Percentiles rank a stretch among this genome's conserved stretches.
Conservation (phyloP, 2,113 vertebrate genomes). For the Petrocephalus microphthalmus region DNA sequence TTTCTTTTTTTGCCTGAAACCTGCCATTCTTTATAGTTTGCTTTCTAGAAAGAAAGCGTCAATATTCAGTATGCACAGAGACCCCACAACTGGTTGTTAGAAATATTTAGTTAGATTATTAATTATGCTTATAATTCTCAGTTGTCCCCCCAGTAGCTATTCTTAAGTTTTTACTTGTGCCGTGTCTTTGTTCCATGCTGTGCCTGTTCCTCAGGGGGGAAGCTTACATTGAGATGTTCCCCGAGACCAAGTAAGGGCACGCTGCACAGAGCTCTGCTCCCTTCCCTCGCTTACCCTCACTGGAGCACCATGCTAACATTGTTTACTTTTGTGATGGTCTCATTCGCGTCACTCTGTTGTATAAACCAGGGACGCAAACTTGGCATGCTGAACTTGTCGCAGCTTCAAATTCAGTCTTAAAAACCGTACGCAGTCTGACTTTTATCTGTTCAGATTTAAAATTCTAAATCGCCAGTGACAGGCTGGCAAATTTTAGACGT, state of each 20-base stretch:
- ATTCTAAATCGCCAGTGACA: background rate
- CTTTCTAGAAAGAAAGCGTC: background rate
- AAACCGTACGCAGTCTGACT: background rate
- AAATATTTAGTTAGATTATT: background rate
- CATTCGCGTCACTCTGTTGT: background rate
- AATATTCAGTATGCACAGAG: background rate
- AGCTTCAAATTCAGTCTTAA: background rate
- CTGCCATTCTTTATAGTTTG: background rate
- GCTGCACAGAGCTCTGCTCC: slow-evolving; percentile 37
- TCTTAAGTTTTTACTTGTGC: slow-evolving; percentile 1
- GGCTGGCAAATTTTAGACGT: background rate
- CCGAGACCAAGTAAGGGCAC: slow-evolving; percentile 61
- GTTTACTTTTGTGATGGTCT: background rate
- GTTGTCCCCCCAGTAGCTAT: background rate
- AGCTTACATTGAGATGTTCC: slow-evolving; percentile 57
- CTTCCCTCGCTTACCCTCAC: background rate
- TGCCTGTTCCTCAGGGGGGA: slow-evolving; percentile 50
- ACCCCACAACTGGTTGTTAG: background rate
- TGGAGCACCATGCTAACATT: background rate
- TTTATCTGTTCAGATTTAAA: background rate
- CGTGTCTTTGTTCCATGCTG: background rate
- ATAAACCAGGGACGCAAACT: background rate
- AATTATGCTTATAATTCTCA: background rate
- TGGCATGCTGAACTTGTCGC: background rate
- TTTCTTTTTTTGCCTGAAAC: background rate